Conservation (phyloP, 2,797 vertebrate genomes). For the Holocentrus rufus region DNA sequence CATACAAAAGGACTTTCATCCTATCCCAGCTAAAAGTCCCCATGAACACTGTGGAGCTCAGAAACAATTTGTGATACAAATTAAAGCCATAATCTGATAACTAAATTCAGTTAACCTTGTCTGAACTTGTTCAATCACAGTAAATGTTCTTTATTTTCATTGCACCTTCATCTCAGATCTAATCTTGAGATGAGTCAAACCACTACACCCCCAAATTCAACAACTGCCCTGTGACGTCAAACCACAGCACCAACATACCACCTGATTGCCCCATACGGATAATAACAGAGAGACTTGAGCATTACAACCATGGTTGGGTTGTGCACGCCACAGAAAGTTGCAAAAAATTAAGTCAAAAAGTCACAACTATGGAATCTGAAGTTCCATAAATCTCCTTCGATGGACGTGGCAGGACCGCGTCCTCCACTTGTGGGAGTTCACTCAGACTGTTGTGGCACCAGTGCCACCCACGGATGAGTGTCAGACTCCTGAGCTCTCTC, state of each 20-base stretch:
- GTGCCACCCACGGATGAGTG: background rate
- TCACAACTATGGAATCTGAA: background rate
- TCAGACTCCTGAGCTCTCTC: background rate
- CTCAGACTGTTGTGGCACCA: slow-evolving; percentile 1
- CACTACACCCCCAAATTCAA: background rate
- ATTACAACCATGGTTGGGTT: background rate
- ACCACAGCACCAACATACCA: background rate
- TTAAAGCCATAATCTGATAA: background rate
- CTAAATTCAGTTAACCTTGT: background rate
- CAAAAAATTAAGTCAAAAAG: background rate
- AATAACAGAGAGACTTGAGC: background rate
- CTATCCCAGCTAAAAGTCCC: no score
- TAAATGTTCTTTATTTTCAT: background rate
- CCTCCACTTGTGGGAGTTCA: slow-evolving; percentile 6
- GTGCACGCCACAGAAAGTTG: background rate
- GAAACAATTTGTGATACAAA: background rate
- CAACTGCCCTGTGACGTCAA: background rate
- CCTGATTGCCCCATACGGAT: background rate
- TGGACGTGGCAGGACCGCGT: slow-evolving; percentile 1
- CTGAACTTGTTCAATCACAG: background rate
- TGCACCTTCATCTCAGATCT: background rate
- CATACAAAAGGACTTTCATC: no score
- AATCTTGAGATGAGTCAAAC: background rate
- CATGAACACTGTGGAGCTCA: background rate
- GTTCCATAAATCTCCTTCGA: background rate